These are phyloP conservation scores for Caenorhabditis uteleia DNA, from an alignment of 2,888 invertebrate species.

Conservation along the genomic window DNA sequence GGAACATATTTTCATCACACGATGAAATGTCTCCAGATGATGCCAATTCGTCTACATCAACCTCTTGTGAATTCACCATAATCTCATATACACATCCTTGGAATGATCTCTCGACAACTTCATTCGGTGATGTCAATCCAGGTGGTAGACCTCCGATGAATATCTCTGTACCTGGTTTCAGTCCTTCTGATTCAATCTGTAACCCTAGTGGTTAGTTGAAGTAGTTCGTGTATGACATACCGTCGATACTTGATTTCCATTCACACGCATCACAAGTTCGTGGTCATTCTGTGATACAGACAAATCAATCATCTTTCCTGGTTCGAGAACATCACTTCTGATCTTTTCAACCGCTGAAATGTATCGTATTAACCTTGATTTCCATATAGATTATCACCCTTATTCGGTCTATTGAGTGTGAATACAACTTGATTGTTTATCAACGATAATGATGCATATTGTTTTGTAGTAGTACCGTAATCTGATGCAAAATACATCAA, in stretches of 20 bases:
- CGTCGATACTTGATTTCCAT: constrained; percentile 26
- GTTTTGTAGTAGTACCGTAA: constrained; percentile 31
- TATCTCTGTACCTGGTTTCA: constrained; percentile 47
- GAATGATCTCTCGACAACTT: constrained; percentile 48
- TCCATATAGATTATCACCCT: too few relatives aligned
- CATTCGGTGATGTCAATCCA: constrained; percentile 43
- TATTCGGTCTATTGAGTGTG: constrained; percentile 20
- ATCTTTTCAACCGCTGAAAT: constrained; percentile 15
- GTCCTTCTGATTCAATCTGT: constrained; percentile 16
- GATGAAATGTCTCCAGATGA: constrained; percentile 33
- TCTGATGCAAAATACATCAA: constrained; percentile 52
- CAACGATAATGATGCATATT: constrained; percentile 47
- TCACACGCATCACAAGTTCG: constrained; percentile 24
- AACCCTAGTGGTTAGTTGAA: background rate
- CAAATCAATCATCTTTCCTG: constrained; percentile 26
- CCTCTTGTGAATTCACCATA: constrained; percentile 21
- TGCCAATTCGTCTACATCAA: constrained; percentile 21
- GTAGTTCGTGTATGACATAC: constrained; percentile 11
- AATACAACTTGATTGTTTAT: constrained; percentile 41
- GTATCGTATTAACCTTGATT: background rate
- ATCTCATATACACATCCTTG: constrained; percentile 45
- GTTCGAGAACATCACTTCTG: constrained; percentile 15
- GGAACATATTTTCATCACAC: constrained; percentile 17
- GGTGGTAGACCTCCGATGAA: constrained; percentile 63
- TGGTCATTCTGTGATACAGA: constrained; percentile 18